Evolutionary conservation across 2,797 vertebrate species (phyloP), one percentile per base, ranked within the genome.

Genomic region (Eurystomus glaucurus): DNA sequence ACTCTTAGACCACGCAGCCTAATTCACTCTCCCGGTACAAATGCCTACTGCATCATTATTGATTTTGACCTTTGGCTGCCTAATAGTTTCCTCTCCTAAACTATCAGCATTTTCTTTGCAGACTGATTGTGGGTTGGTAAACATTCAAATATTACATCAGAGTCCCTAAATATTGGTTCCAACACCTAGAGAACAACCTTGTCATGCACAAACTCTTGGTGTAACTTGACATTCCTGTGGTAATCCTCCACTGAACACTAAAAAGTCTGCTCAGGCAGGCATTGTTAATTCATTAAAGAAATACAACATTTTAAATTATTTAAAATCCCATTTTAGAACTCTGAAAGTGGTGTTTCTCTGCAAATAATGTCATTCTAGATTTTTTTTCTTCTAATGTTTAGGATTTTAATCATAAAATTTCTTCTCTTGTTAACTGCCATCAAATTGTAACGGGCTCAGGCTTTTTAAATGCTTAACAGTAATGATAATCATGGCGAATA

Each of bases 261-360:
- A 92, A 90, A 97, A 95, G 77, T 80, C 79, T 91, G 61, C 45
- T 88, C 45, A 65, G 77, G 74, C 51, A 83, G 26, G 64, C 35
- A 46, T 52, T 93, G 35, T 62, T 96, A 96, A 94, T 96, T 96
- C 91, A 87, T 96, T 96, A 89, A 85, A 96, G 82, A 94, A 94
- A 96, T 84, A 85, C 51, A 96, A 71, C 17, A 75, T 37, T 92
- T 96, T 87, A 85, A 94, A 97, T 96, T 85, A 96, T 96, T 96
- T 81, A 93, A 93, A 83, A 87, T 72, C 57, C 60, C 25, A n/a
- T 62, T 68, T 97, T 90, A 76, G 81, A 90, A 43, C 26, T 69
- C 71, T 70, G 84, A 97, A 94, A 86, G 16, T 33, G 52, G 7
- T 62, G 15, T 84, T 97, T 94, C 89, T 95, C 39, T 84, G 52